Conservation (phyloP, 2,113 vertebrate species). For the Pedionomus torquatus region DNA sequence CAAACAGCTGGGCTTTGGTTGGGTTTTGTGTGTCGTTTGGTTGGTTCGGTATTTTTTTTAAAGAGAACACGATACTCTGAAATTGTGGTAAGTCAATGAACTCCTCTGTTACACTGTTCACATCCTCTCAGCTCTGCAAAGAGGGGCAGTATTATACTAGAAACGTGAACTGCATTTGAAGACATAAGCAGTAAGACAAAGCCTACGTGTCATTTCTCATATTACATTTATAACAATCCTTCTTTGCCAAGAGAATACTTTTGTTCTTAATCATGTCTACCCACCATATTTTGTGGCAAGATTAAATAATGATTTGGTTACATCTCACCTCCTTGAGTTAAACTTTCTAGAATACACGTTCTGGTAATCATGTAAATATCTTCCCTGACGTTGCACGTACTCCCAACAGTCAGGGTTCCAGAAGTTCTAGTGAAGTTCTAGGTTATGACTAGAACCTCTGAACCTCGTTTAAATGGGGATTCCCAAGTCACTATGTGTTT, state of each 20-base stretch:
- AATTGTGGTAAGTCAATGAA: background rate
- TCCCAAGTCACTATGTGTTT: slow-evolving; percentile 37
- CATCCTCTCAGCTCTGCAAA: slow-evolving; percentile 19
- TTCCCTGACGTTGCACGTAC: background rate
- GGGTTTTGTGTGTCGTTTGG: background rate
- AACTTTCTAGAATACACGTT: background rate
- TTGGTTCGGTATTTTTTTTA: background rate
- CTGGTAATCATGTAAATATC: background rate
- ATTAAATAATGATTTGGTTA: background rate
- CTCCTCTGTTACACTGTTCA: background rate
- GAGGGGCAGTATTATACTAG: slow-evolving; percentile 1
- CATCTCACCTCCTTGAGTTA: slow-evolving; percentile 15
- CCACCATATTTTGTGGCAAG: slow-evolving; percentile 19
- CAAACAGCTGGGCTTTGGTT: background rate
- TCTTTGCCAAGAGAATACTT: background rate
- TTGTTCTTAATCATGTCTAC: background rate
- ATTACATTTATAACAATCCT: background rate
- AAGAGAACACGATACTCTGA: background rate
- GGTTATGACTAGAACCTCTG: background rate
- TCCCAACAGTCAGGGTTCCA: background rate
- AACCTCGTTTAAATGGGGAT: slow-evolving; percentile 33
- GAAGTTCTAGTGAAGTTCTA: background rate
- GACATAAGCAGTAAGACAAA: slow-evolving; percentile 41
- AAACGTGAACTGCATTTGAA: slow-evolving; percentile 55
- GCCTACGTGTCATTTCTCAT: slow-evolving; percentile 8